Conservation (phyloP, 2,888 invertebrate genomes). For the Prenolepis imparis region DNA sequence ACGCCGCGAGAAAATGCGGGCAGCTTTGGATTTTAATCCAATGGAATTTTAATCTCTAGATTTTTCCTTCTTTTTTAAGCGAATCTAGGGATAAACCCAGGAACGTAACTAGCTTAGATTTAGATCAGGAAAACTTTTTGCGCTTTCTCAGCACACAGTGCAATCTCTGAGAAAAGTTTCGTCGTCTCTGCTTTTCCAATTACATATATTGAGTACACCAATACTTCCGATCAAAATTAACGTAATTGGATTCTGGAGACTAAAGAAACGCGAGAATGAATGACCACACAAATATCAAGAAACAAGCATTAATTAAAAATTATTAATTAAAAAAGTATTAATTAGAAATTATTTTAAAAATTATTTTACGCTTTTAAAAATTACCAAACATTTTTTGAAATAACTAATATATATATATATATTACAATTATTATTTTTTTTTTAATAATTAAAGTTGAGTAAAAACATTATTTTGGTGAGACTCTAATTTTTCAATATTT, state of each 20-base stretch:
- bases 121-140: background rate
- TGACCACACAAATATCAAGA: background rate
- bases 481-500: background rate
- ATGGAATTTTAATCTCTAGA: conserved; percentile 58
- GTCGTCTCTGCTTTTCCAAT: background rate
- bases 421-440: background rate
- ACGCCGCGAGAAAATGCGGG: conserved; percentile 24
- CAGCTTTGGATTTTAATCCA: conserved; percentile 48
- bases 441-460: background rate
- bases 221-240: background rate
- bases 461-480: background rate
- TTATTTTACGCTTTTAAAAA: too few species aligned
- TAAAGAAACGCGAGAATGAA: background rate
- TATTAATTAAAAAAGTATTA: background rate
- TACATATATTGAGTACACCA: background rate
- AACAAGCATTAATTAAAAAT: too few species aligned
- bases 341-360: background rate
- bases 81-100: conserved; percentile 40
- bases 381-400: too few species aligned
- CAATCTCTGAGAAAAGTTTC: background rate
- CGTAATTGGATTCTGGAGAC: background rate
- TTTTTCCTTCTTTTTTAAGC: conserved; percentile 39
- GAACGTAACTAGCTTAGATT: conserved; percentile 13
- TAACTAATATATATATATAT: too few species aligned
- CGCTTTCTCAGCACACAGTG: background rate